Conservation (phyloP, 2,888 invertebrate genomes). For the Parapristionchus giblindavisi region DNA sequence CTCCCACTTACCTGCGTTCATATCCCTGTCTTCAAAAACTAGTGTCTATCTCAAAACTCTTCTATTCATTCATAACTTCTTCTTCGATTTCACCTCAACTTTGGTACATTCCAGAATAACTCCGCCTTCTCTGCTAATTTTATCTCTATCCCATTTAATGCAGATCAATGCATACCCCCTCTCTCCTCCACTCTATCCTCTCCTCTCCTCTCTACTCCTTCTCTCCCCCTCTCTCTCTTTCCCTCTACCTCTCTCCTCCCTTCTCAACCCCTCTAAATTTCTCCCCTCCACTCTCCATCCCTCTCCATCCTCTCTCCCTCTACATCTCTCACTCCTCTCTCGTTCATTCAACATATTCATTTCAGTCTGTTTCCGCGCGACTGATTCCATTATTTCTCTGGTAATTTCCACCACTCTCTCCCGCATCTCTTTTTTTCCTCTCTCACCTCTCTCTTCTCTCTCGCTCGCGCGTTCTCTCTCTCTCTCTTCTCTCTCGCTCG, state of each 20-base stretch:
- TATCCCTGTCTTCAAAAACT: neutral
- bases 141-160: no score
- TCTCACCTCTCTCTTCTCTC: neutral
- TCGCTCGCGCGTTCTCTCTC: no score
- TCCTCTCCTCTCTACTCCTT: no score
- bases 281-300: neutral
- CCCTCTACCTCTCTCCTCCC: neutral
- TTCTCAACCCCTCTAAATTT: neutral
- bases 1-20: neutral
- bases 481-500: conserved; percentile 2
- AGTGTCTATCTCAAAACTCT: no score
- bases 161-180: no score
- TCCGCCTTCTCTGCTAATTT: no score
- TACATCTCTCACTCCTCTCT: conserved; percentile 14
- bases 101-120: no score
- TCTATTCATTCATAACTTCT: no score
- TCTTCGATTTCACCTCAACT: no score
- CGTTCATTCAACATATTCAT: neutral
- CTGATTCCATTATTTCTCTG: conserved; percentile 21
- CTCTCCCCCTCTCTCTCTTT: neutral
- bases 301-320: neutral
- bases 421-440: conserved; percentile 8
- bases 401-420: neutral
- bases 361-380: conserved; percentile 6
- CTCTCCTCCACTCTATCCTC: no score